Base-by-base conservation (phyloP, 1,140 invertebrate genomes). In the Saxidomus purpurata region DNA sequence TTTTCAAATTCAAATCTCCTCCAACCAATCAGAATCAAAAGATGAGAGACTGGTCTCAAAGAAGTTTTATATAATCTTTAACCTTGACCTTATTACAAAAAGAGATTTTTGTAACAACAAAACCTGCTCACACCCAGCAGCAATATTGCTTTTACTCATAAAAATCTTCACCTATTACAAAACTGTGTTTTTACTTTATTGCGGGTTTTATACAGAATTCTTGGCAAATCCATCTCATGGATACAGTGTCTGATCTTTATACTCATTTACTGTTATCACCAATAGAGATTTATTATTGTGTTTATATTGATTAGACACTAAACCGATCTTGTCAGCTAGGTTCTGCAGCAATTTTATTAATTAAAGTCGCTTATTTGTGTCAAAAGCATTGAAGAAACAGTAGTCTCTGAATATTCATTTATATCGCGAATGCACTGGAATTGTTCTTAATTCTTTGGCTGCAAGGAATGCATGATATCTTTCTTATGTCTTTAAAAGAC, bases 241-340 rank as follows among this genome's bases (percentile, higher is more conserved):
- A 36, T 11, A n/a, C 11, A 8, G 6, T 71, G 67, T 71, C 67
- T 71, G 67, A 71, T 71, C 67, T 71, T 28, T 71, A 71, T 71
- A 38, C 59, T 43, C 80, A 82, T 82, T 63, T 82, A 82, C 80
- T 38, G 59, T 71, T 82, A 63, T 82, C 80, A 82, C 38, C 34
- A 55, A 85, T 69, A 15, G 83, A 85, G 83, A 71, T 74, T 85
- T 85, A 85, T 85, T 85, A 85, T 74, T 49, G 83, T 85, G 63
- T 74, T 74, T 74, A 85, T 85, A 85, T 85, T 85, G 83, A 85
- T 85, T 85, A 85, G 67, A 76, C 63, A 55, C 67, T 74, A 74
- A 55, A 74, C 47, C 49, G 8, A 79, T 79, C 63, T 85, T 74
- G 83, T 36, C 83, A 49, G 83, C 67, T 52, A 40, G 49, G 55